Base-by-base conservation (phyloP, 1,140 invertebrate genomes). In the Trichoplusia ni region DNA sequence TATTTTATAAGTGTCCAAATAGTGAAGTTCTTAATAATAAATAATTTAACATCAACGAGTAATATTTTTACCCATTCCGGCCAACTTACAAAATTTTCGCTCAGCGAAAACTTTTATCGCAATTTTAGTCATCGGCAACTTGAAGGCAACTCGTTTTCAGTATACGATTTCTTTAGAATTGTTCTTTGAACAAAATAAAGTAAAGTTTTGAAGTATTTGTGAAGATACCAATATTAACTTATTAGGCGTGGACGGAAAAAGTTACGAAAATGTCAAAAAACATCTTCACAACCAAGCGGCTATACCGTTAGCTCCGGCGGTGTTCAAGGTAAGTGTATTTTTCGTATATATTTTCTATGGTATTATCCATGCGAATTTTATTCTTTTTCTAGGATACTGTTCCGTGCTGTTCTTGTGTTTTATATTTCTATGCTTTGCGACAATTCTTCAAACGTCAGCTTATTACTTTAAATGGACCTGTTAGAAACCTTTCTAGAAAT, bases 261-360 rank as follows among this genome's bases (percentile, higher is more conserved):
- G 49, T 73, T 69, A 33, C 64, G 65, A 85, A 82, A 81, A 90
- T 90, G 87, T 89, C 87, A 90, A 90, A 83, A 90, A 90, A 83
- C 87, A 90, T 83, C 84, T 90, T 71, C 87, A 89, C 76, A 90
- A 90, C 42, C 87, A 90, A 83, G 87, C 87, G 44, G 87, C 87
- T 40, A 90, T 90, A 85, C 87, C 87, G 69, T 77, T 90, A 78
- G 87, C 87, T 58, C 86, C 87, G 49, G 87, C 87, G 69, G 87
- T 90, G 56, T 87, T 90, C 84, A 90, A 90, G 87, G 87, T 90
- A 75, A 87, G 84, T 72, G 44, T 65, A 61, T 63, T 66, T 54
- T 64, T 64, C 38, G 25, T 61, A 64, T n/a, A 60, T 62, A 66
- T 60, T 4, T 38, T 18, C 11, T 25, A 29, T 56, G n/a, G n/a